A percentile compares a stretch with the other conserved stretches of the same genome.
Conservation (phyloP, 2,797 vertebrate species). For the Arnoldichthys spilopterus region DNA sequence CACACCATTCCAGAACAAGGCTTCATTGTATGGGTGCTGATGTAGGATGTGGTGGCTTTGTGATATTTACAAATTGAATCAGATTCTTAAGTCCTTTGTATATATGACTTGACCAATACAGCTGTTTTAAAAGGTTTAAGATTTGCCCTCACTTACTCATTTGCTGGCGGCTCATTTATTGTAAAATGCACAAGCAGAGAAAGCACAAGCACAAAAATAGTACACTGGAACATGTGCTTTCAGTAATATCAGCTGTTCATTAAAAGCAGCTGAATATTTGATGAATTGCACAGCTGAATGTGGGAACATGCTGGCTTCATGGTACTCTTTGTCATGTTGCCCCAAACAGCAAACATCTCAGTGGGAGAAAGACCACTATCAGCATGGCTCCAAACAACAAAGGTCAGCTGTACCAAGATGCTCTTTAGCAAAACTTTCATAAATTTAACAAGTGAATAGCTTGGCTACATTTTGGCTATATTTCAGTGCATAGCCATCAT, state of each 20-base stretch:
- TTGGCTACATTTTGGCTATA: too few relatives aligned
- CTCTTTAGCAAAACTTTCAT: not conserved
- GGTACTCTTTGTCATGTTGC: not conserved
- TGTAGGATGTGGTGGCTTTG: not conserved
- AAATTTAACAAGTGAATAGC: too few relatives aligned
- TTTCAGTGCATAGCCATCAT: too few relatives aligned
- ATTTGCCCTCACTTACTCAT: too few relatives aligned
- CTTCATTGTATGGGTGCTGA: not conserved
- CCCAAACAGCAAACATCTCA: not conserved
- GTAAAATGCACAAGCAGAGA: not conserved
- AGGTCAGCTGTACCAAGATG: not conserved
- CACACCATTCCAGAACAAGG: not conserved
- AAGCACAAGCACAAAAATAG: not conserved
- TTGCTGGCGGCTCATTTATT: not conserved
- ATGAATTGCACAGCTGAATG: conserved; percentile 11
- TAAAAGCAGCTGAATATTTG: conserved; percentile 23
- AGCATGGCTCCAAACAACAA: not conserved
- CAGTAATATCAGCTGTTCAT: conserved; percentile 14
- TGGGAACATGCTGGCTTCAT: not conserved
- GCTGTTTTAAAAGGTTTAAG: too few relatives aligned
- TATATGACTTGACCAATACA: not conserved
- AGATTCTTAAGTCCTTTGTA: not conserved
- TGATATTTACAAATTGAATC: not conserved
- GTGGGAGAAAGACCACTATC: not conserved
- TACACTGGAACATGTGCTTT: not conserved